Evolutionary conservation across 1,140 invertebrate species (phyloP).

Genomic region (Zeugodacus cucurbitae): DNA sequence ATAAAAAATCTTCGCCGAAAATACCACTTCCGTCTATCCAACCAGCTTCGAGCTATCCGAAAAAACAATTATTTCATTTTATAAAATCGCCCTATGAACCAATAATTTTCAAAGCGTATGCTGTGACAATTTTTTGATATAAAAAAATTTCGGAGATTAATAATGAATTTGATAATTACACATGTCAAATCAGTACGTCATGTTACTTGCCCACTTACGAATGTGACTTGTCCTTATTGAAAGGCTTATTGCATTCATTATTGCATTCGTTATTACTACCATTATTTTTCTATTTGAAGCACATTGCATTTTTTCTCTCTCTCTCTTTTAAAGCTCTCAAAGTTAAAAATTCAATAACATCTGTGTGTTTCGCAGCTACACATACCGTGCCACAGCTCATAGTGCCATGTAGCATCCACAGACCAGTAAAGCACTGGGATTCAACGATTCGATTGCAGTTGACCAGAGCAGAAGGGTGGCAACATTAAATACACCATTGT

Average conservation of each 20-base stretch:
- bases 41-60: too few species aligned
- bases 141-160: too few species aligned
- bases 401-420: background rate
- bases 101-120: too few species aligned
- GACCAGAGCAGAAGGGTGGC: slow-evolving; percentile 44
- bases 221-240: background rate
- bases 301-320: too few species aligned
- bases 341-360: background rate
- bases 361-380: background rate
- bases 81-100: too few species aligned
- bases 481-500: slow-evolving; percentile 41
- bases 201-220: too few species aligned
- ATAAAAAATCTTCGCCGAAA: too few species aligned
- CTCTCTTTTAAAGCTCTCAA: background rate
- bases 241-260: background rate
- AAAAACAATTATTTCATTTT: too few species aligned
- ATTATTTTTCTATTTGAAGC: background rate
- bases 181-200: too few species aligned
- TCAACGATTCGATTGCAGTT: background rate
- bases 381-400: background rate
- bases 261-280: background rate
- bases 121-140: too few species aligned
- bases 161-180: too few species aligned
- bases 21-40: too few species aligned
- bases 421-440: background rate